Percentiles rank a stretch among this genome's conserved stretches.
phyloP scores from a whole-genome alignment of 2,113 vertebrate genomes.

The Alethe diademata region DNA sequence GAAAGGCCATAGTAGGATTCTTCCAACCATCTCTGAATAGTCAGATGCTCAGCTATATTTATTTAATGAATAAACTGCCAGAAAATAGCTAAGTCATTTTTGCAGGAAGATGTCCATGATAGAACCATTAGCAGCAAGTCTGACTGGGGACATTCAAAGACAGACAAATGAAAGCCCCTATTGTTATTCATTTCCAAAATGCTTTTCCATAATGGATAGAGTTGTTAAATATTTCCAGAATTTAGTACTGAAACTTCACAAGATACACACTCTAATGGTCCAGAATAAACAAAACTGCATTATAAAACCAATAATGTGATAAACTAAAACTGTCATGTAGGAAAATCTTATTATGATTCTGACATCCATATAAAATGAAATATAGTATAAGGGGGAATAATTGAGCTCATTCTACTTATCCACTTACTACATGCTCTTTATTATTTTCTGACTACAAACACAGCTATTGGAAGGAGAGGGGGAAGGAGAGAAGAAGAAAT shows the following conservation, averaged over 20 bases:
- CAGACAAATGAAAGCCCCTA: background rate
- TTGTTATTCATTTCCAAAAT: background rate
- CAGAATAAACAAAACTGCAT: background rate
- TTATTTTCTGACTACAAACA: constrained; percentile 21
- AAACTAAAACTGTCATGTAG: background rate
- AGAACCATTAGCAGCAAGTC: background rate
- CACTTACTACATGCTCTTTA: background rate
- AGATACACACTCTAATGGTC: background rate
- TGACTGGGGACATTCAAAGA: background rate
- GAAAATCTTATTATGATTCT: constrained; percentile 32
- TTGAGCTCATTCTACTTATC: background rate
- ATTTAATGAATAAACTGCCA: background rate
- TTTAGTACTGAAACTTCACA: background rate
- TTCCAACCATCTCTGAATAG: background rate
- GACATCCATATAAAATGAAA: constrained; percentile 25
- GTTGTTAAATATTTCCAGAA: constrained; percentile 9
- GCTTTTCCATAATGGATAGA: background rate
- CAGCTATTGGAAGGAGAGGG: background rate
- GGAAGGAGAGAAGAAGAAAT: background rate
- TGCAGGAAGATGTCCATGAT: background rate
- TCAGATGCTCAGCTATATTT: background rate
- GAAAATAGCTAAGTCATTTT: constrained; percentile 16
- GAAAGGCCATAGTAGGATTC: background rate
- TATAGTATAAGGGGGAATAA: background rate
- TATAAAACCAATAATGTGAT: background rate